phyloP scores from a whole-genome alignment of 2,113 vertebrate genomes.

The Ibidorhyncha struthersii region DNA sequence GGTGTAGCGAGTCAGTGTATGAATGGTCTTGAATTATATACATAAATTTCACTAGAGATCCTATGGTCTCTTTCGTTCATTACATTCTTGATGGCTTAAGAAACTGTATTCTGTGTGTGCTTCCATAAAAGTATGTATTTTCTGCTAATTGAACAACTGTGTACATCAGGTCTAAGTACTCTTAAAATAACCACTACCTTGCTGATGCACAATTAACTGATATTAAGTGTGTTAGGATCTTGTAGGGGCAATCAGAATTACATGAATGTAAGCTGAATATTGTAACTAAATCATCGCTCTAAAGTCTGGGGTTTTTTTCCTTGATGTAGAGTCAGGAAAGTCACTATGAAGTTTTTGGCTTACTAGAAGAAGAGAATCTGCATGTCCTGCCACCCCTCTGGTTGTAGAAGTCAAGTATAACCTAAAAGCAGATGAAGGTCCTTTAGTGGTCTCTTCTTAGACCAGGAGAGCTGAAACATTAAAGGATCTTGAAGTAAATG shows the following conservation, averaged over 20 bases:
- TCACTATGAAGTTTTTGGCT: background rate
- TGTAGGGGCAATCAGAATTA: background rate
- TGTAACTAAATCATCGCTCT: background rate
- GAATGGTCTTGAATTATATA: background rate
- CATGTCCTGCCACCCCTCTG: accelerated
- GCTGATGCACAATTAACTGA: accelerated
- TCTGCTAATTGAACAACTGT: background rate
- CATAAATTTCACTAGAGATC: background rate
- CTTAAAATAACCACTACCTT: background rate
- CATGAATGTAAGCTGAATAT: background rate
- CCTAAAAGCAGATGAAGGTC: background rate
- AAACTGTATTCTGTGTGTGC: background rate
- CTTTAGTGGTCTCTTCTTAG: background rate
- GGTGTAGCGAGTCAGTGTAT: background rate
- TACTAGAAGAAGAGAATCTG: background rate
- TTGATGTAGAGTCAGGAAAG: background rate
- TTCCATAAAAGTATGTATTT: background rate
- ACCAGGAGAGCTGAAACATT: background rate
- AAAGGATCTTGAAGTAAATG: background rate
- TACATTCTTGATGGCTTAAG: background rate
- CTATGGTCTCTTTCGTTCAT: background rate
- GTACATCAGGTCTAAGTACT: background rate
- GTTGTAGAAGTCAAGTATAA: background rate
- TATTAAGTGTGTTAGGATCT: background rate
- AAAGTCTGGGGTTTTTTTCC: background rate